phyloP scores from a whole-genome alignment of 2,113 vertebrate species.

The Mystacornis crossleyi region DNA sequence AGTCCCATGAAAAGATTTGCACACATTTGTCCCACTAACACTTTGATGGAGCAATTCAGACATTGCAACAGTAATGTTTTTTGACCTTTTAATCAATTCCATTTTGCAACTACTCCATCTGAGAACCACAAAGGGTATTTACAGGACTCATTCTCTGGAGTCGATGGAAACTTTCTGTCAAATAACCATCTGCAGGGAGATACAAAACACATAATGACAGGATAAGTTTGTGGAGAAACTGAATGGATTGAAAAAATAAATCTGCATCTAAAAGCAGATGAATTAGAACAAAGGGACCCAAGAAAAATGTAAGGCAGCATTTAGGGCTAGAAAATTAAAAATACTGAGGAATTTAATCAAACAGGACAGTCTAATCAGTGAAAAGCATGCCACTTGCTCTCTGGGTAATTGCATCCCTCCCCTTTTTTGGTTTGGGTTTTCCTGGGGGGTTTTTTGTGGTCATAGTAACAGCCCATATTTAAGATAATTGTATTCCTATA shows the following conservation, averaged over 20 bases:
- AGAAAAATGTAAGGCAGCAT: constrained; percentile 57
- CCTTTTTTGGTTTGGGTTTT: not conserved
- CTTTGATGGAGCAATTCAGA: constrained; percentile 41
- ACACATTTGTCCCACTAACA: not conserved
- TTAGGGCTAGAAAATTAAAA: constrained; percentile 62
- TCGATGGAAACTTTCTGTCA: constrained; percentile 43
- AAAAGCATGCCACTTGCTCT: constrained; percentile 56
- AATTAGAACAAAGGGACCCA: constrained; percentile 52
- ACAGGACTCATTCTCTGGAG: not conserved
- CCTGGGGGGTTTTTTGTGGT: not conserved
- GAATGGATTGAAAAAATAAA: constrained; percentile 41
- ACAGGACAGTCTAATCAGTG: constrained; percentile 75
- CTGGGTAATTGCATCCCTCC: constrained; percentile 67
- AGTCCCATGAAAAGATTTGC: not conserved
- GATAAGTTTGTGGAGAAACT: constrained; percentile 39
- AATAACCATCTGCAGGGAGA: constrained; percentile 50
- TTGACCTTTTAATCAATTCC: constrained; percentile 64
- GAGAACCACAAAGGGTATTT: constrained; percentile 37
- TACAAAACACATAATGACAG: constrained; percentile 57
- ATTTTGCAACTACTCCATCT: constrained; percentile 10
- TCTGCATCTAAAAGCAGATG: constrained; percentile 59
- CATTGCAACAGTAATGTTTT: not conserved
- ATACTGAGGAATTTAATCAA: constrained; percentile 68
- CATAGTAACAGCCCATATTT: constrained; percentile 68
- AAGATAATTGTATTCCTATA: constrained; percentile 73